These are phyloP conservation scores for Mus spretus DNA, from an alignment of 2,797 vertebrate species.

Conservation along the genomic window DNA sequence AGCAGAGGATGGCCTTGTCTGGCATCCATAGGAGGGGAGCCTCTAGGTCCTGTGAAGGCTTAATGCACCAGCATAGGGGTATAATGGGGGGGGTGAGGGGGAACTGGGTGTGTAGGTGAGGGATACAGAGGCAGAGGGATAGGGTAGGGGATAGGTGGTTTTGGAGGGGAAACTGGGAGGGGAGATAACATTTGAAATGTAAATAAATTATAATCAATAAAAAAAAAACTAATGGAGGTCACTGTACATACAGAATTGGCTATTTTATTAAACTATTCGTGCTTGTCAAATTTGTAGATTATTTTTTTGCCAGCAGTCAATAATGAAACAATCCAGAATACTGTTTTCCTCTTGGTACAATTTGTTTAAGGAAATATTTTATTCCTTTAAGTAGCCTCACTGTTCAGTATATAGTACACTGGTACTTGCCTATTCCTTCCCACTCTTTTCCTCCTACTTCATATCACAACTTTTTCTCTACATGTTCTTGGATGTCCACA, in stretches of 20 bases:
- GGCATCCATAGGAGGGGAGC: too few species aligned
- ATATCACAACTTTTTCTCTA: not conserved
- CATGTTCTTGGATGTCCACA: not conserved
- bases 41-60: too few species aligned
- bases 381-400: not conserved
- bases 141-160: too few species aligned
- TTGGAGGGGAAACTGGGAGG: too few species aligned
- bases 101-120: too few species aligned
- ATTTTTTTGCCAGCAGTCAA: not conserved
- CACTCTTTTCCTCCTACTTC: accelerated
- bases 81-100: too few species aligned
- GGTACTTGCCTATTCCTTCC: not conserved
- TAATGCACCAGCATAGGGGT: too few species aligned
- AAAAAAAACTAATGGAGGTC: accelerated
- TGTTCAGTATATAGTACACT: not conserved
- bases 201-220: too few species aligned
- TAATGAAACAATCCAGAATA: not conserved
- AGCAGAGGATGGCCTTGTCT: too few species aligned
- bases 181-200: too few species aligned
- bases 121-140: too few species aligned
- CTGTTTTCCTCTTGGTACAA: not conserved
- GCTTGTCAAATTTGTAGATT: not conserved
- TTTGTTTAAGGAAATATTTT: not conserved
- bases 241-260: accelerated
- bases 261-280: not conserved